Percentiles rank a stretch among this genome's conserved stretches.
phyloP scores from a whole-genome alignment of 1,140 invertebrate species.

The Drosophila nikananu region DNA sequence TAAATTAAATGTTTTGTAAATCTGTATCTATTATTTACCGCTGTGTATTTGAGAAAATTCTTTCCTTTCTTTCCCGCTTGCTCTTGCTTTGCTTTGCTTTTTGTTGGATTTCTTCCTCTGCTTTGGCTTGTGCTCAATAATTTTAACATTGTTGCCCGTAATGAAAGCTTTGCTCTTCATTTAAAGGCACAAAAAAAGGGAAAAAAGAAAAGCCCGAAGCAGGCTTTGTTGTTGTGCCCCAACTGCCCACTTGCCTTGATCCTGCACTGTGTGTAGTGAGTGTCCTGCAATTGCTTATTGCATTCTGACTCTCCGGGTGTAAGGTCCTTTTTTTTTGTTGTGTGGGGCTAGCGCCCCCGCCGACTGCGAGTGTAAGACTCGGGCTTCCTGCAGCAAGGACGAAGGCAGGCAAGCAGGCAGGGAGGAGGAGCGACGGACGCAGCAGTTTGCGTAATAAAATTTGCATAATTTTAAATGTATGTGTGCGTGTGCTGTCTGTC shows the following conservation, averaged over 20 bases:
- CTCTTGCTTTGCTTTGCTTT: not conserved
- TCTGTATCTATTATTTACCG: not conserved
- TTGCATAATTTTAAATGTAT: constrained; percentile 84
- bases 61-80: not conserved
- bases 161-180: constrained; percentile 85
- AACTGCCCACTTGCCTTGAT: constrained; percentile 14
- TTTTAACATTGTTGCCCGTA: constrained; percentile 84
- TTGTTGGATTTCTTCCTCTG: constrained; percentile 27
- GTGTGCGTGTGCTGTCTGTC: constrained; percentile 50
- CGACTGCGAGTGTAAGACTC: constrained; percentile 64
- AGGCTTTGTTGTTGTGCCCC: constrained; percentile 43
- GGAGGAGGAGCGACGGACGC: constrained; percentile 49
- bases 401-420: constrained; percentile 12
- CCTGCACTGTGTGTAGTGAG: constrained; percentile 29
- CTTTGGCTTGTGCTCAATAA: constrained; percentile 72
- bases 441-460: constrained; percentile 85
- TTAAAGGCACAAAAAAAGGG: constrained; percentile 52
- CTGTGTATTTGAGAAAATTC: constrained; percentile 16
- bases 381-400: constrained; percentile 64
- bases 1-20: too few relatives aligned
- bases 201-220: constrained; percentile 9
- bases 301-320: constrained; percentile 46
- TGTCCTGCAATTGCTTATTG: constrained; percentile 49
- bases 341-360: constrained; percentile 22
- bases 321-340: constrained; percentile 65